Percentiles rank a stretch among this genome's conserved stretches.
These are phyloP conservation scores for Pseudochirops cupreus DNA, from an alignment of 2,797 vertebrate species.

Conservation along the genomic window DNA sequence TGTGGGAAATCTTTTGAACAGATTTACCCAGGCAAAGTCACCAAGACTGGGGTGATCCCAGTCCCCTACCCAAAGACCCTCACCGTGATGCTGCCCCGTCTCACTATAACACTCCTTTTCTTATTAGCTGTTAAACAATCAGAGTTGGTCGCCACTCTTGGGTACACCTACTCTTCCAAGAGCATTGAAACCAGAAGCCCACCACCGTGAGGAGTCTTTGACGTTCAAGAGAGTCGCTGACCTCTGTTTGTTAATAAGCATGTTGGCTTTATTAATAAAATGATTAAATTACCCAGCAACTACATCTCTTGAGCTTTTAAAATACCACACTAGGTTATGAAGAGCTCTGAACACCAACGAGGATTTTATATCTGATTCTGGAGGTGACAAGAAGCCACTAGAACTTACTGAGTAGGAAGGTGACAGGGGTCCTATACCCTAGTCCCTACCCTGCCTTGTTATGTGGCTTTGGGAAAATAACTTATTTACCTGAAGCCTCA, in stretches of 20 bases:
- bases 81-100: not conserved
- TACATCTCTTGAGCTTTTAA: not conserved
- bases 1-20: not conserved
- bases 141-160: not conserved
- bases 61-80: not conserved
- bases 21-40: not conserved
- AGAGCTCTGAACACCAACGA: not conserved
- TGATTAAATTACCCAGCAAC: not conserved
- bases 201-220: not conserved
- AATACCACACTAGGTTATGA: not conserved
- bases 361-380: not conserved
- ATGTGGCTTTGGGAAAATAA: not conserved
- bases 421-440: not conserved
- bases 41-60: not conserved
- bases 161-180: not conserved
- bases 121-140: not conserved
- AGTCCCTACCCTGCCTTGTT: not conserved
- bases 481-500: not conserved
- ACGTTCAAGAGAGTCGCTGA: not conserved
- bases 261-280: not conserved
- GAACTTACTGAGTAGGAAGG: not conserved
- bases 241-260: not conserved
- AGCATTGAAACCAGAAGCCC: not conserved
- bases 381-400: not conserved
- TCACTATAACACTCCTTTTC: not conserved